These are phyloP conservation scores for Semnornis frantzii DNA, from an alignment of 2,113 vertebrate species.

Conservation along the genomic window DNA sequence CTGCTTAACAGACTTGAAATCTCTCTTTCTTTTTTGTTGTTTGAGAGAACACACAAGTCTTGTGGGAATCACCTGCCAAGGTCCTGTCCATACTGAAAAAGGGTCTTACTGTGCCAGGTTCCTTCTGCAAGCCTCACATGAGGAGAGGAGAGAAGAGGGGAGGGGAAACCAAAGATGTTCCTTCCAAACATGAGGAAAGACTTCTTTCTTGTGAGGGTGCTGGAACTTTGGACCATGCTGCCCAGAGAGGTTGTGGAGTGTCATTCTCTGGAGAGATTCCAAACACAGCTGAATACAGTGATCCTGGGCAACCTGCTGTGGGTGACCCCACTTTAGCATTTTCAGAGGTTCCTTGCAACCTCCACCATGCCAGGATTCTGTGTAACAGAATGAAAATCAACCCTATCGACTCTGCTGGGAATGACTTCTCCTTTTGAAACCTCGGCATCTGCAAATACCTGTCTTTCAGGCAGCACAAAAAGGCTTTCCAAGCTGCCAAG, in stretches of 20 bases:
- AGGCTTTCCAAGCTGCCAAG: not conserved
- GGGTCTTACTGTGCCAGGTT: fast-evolving
- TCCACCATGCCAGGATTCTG: no score
- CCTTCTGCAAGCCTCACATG: not conserved
- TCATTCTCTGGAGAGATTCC: no score
- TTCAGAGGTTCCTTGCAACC: no score
- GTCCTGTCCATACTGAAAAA: not conserved
- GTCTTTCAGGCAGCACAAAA: not conserved
- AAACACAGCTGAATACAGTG: no score
- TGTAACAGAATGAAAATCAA: not conserved
- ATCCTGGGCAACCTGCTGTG: no score
- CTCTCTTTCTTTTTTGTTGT: not conserved
- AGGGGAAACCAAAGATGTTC: no score
- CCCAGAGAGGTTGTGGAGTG: no score
- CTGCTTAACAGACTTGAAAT: not conserved
- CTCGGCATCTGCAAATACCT: not conserved
- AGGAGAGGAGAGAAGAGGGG: no score
- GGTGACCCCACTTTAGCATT: no score
- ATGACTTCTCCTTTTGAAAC: not conserved
- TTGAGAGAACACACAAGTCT: not conserved
- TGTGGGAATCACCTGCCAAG: not conserved
- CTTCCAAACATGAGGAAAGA: no score
- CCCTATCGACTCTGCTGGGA: not conserved
- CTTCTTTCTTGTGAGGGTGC: no score
- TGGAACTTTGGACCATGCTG: no score